Evolutionary conservation across 2,797 vertebrate genomes (phyloP), one percentile per base, ranked within the genome.

Genomic region (Aphelocoma californica): DNA sequence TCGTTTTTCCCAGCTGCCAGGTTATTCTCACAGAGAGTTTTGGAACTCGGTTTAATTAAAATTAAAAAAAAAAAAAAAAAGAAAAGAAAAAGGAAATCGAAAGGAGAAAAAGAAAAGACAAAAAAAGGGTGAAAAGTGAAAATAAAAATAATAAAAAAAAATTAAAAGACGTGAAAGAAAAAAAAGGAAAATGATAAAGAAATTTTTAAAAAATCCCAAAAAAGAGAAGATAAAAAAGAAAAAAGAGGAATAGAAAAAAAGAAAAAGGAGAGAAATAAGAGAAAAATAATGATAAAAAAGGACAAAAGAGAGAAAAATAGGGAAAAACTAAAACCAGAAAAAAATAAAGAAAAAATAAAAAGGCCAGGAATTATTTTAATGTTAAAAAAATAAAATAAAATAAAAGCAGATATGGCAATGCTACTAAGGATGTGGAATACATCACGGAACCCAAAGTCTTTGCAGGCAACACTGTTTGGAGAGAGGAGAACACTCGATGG

Each of bases 391-490:
- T 70, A 82, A 84, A 77, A 92, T 86, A 91, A 94, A 94, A 95
- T 89, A 71, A 87, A 77, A 85, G 88, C 61, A 78, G 94, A 96
- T 97, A 97, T 94, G 97, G 95, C 95, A 97, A 97, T 54, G 88
- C 97, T 97, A 97, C 96, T 54, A 66, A 94, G 91, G 91, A 94
- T 97, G 96, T 97, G 94, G 96, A 92, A 96, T 98, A 98, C 97
- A 53, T 97, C 98, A 98, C 97, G 31, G 97, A 97, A 98, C 96
- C 95, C 92, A 87, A 97, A 97, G 94, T 97, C 96, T 98, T 97
- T 90, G 97, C 98, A 98, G 97, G 98, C 98, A 98, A 98, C 97
- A 98, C 97, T 98, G 98, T 97, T 88, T 53, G 94, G 97, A 97
- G 95, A 96, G 92, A 96, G 96, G 95, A 97, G 97, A 98, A 98